These are phyloP conservation scores for Mythimna lalbum DNA, from an alignment of 2,888 invertebrate genomes.

Conservation along the genomic window DNA sequence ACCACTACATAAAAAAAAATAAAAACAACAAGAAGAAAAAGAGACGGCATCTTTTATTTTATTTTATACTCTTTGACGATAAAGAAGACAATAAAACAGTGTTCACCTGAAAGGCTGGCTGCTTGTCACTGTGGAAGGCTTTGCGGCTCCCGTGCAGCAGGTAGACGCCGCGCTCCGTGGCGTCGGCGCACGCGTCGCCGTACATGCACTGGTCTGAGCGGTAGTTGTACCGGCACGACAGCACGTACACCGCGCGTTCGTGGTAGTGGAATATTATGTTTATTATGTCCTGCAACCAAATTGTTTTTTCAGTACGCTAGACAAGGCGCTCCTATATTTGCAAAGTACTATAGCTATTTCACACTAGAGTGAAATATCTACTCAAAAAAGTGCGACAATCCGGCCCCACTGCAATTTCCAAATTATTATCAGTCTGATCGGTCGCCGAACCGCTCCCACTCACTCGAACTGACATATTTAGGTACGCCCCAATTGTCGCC, in stretches of 20 bases:
- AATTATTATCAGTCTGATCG: too few relatives aligned
- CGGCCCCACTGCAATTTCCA: too few relatives aligned
- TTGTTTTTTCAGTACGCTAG: neutral
- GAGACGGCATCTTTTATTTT: too few relatives aligned
- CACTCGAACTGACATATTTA: too few relatives aligned
- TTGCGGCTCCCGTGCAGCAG: conserved; percentile 97
- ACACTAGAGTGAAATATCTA: too few relatives aligned
- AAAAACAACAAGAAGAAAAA: too few relatives aligned
- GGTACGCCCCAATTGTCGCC: too few relatives aligned
- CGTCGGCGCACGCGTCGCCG: conserved; percentile 95
- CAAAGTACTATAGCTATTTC: neutral
- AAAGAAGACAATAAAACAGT: neutral
- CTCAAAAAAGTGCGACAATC: too few relatives aligned
- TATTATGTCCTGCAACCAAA: conserved; percentile 94
- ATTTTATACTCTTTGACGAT: neutral
- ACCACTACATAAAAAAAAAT: too few relatives aligned
- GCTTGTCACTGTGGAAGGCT: conserved; percentile 96
- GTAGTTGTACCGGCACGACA: conserved; percentile 97
- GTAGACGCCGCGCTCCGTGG: conserved; percentile 93
- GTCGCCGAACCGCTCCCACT: too few relatives aligned
- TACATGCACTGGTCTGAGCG: conserved; percentile 99
- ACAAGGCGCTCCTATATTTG: neutral
- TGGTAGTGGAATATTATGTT: conserved; percentile 97
- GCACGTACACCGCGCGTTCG: conserved; percentile 94
- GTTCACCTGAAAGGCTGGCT: conserved; percentile 94